A percentile compares a stretch with the other conserved stretches of the same genome.
These are phyloP conservation scores for Daubentonia madagascariensis DNA, from an alignment of 2,113 vertebrate species.

Conservation along the genomic window DNA sequence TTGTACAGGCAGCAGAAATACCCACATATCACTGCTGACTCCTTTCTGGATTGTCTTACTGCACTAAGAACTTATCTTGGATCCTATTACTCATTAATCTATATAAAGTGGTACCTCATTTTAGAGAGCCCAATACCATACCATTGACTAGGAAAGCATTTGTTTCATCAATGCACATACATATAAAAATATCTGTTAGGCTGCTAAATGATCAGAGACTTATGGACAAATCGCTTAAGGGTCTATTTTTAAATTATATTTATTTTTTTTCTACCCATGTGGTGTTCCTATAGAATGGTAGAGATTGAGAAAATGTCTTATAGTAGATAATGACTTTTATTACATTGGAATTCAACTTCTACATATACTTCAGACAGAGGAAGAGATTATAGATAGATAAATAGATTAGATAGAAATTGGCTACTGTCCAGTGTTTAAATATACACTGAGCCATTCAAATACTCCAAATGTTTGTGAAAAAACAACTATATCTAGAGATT, in stretches of 20 bases:
- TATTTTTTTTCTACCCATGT: not conserved
- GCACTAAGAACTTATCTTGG: not conserved
- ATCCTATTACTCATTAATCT: not conserved
- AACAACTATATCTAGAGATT: not conserved
- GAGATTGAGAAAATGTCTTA: not conserved
- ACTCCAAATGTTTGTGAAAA: not conserved
- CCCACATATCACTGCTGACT: not conserved
- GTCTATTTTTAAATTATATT: not conserved
- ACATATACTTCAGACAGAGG: not conserved
- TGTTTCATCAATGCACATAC: not conserved
- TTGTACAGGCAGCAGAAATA: not conserved
- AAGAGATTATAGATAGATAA: not conserved
- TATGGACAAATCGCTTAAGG: not conserved
- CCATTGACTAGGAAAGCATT: not conserved
- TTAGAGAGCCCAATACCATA: not conserved
- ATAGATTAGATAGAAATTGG: not conserved
- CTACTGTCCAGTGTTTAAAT: not conserved
- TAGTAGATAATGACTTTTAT: conserved; percentile 11
- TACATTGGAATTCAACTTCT: not conserved
- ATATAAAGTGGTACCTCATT: not conserved
- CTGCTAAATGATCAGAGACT: not conserved
- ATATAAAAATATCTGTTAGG: conserved; percentile 2
- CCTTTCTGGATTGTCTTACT: conserved; percentile 1
- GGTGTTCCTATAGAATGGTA: not conserved
- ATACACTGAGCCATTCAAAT: not conserved